These are phyloP conservation scores for Silurus glanis DNA, from an alignment of 2,113 vertebrate species.

Conservation along the genomic window DNA sequence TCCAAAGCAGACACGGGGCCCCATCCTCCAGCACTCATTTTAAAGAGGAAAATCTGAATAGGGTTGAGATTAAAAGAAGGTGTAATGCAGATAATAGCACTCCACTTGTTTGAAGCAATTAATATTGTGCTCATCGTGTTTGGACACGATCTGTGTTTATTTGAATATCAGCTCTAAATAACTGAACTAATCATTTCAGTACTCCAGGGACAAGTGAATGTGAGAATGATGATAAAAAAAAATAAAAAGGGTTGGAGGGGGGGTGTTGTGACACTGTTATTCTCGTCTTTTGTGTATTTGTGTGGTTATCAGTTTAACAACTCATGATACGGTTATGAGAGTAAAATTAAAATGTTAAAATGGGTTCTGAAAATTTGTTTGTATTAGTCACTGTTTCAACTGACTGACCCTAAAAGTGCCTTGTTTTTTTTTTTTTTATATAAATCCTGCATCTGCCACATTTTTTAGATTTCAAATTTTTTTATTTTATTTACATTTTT, in stretches of 20 bases:
- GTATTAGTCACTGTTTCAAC: background rate
- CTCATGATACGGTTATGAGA: background rate
- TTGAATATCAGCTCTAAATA: conserved; percentile 47
- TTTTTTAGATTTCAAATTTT: no score
- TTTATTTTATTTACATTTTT: background rate
- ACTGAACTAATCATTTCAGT: conserved; percentile 30
- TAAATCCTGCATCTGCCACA: background rate
- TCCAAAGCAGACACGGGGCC: background rate
- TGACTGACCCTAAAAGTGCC: background rate
- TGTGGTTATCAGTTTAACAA: background rate
- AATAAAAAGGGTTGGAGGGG: background rate
- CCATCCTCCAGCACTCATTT: background rate
- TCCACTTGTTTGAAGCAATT: conserved; percentile 18
- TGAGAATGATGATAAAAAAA: conserved; percentile 8
- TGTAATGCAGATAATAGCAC: conserved; percentile 16
- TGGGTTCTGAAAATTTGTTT: background rate
- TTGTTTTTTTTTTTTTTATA: background rate
- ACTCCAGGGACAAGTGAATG: conserved; percentile 39
- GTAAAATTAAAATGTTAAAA: background rate
- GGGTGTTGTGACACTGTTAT: background rate
- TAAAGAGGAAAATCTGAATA: background rate
- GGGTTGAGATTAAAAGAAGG: conserved; percentile 12
- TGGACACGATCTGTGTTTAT: conserved; percentile 44
- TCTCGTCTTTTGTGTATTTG: background rate
- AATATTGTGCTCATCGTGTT: conserved; percentile 31